These are phyloP conservation scores for Tromatobia lineatoria DNA, from an alignment of 2,888 invertebrate species.

Conservation along the genomic window DNA sequence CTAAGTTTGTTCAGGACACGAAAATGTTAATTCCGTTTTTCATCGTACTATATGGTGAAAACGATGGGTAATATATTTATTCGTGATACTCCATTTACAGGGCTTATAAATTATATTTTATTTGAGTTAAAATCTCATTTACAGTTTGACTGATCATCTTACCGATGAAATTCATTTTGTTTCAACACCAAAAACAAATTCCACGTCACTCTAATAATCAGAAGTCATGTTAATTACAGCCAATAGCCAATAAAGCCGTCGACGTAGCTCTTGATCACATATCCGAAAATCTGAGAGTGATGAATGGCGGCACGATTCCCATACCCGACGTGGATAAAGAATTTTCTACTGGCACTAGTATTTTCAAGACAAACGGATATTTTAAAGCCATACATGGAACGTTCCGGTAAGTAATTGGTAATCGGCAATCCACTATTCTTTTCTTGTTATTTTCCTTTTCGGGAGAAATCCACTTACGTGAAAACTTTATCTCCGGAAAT, in stretches of 20 bases:
- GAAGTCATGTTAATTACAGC: slow-evolving; percentile 43
- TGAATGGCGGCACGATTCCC: slow-evolving; percentile 59
- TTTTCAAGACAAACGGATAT: slow-evolving; percentile 67
- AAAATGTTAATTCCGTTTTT: no score
- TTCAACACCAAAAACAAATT: not conserved
- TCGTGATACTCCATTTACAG: not conserved
- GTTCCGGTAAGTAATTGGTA: slow-evolving; percentile 67
- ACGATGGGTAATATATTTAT: no score
- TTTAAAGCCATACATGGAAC: slow-evolving; percentile 67
- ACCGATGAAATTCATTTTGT: not conserved
- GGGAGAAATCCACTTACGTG: not conserved
- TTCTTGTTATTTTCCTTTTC: not conserved
- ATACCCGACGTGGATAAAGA: slow-evolving; percentile 68
- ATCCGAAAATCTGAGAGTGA: slow-evolving; percentile 44
- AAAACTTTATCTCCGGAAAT: not conserved
- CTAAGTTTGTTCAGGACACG: no score
- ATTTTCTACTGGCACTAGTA: slow-evolving; percentile 61
- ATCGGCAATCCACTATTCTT: not conserved
- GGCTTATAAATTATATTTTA: not conserved
- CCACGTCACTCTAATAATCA: not conserved
- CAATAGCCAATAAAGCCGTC: slow-evolving; percentile 56
- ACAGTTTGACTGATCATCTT: not conserved
- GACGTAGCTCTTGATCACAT: slow-evolving; percentile 59
- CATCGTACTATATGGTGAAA: no score
- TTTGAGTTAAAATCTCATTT: not conserved